phyloP scores from a whole-genome alignment of 2,113 vertebrate species.

The Channa argus region DNA sequence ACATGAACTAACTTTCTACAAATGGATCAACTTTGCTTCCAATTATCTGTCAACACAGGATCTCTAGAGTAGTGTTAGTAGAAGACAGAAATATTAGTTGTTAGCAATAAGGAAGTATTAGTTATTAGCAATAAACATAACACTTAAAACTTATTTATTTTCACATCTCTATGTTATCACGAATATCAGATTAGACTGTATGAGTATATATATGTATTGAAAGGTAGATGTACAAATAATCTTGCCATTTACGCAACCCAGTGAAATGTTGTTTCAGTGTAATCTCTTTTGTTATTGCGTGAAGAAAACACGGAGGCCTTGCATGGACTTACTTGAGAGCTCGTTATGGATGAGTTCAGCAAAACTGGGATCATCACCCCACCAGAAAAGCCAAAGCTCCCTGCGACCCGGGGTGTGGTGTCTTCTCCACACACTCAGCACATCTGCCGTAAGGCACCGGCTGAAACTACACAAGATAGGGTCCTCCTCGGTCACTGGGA shows the following conservation, averaged over 20 bases:
- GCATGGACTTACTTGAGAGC: conserved; percentile 88
- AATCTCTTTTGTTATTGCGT: too few species aligned
- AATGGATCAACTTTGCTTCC: neutral
- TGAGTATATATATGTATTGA: too few species aligned
- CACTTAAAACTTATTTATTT: too few species aligned
- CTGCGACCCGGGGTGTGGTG: conserved; percentile 95
- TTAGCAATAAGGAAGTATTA: neutral
- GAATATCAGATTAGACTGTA: too few species aligned
- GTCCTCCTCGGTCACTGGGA: conserved; percentile 99
- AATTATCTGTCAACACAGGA: conserved; percentile 1
- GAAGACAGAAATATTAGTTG: neutral
- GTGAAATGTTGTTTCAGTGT: too few species aligned
- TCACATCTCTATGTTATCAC: too few species aligned
- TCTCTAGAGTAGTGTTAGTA: neutral
- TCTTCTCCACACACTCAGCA: conserved; percentile 96
- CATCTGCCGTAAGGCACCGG: conserved; percentile 95
- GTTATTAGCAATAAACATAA: too few species aligned
- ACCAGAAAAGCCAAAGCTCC: conserved; percentile 99
- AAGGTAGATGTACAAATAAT: too few species aligned
- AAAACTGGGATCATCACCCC: conserved; percentile 98
- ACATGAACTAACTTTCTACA: conserved; percentile 20
- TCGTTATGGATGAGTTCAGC: conserved; percentile 98
- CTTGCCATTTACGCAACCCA: too few species aligned
- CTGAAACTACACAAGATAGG: conserved; percentile 99
- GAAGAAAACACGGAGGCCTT: neutral